phyloP scores from a whole-genome alignment of 1,140 invertebrate species.

The Drosophila mauritiana region DNA sequence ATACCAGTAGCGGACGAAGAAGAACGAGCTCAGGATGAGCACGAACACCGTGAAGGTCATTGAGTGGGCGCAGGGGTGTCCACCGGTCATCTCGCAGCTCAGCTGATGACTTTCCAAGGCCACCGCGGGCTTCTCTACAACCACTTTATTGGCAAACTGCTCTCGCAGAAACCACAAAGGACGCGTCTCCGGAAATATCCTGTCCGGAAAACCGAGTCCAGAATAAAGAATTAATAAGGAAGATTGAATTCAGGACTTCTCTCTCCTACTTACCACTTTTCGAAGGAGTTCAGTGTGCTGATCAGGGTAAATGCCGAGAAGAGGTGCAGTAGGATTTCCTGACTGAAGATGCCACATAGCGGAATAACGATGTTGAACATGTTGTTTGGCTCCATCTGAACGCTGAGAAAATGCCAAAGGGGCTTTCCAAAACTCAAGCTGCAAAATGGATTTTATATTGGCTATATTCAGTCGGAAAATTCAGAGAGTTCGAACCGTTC shows the following conservation, averaged over 20 bases:
- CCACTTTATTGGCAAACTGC: conserved; percentile 16
- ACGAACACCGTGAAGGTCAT: conserved; percentile 53
- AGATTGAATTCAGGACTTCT: too few species aligned
- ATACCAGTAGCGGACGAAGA: conserved; percentile 28
- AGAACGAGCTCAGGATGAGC: conserved; percentile 34
- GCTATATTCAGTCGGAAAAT: neutral
- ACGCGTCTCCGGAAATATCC: conserved; percentile 66
- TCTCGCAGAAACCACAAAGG: conserved; percentile 75
- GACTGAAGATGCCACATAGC: conserved; percentile 55
- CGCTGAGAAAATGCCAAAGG: conserved; percentile 42
- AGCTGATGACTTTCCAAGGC: conserved; percentile 50
- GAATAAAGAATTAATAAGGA: too few species aligned
- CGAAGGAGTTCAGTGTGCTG: conserved; percentile 58
- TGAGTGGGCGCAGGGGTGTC: conserved; percentile 68
- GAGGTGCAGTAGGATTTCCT: conserved; percentile 56
- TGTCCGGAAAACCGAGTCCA: conserved; percentile 3
- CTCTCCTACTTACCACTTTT: conserved; percentile 64
- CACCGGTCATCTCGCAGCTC: conserved; percentile 73
- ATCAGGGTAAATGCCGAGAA: conserved; percentile 42
- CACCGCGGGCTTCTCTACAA: conserved; percentile 3
- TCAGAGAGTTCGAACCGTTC: conserved; percentile 39
- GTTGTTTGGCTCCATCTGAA: conserved; percentile 45
- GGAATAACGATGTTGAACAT: conserved; percentile 66
- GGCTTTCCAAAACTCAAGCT: conserved; percentile 47
- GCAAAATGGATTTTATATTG: neutral